Evolutionary conservation across 2,113 vertebrate species (phyloP), one percentile per base, ranked within the genome.

Genomic region (Podarcis muralis): DNA sequence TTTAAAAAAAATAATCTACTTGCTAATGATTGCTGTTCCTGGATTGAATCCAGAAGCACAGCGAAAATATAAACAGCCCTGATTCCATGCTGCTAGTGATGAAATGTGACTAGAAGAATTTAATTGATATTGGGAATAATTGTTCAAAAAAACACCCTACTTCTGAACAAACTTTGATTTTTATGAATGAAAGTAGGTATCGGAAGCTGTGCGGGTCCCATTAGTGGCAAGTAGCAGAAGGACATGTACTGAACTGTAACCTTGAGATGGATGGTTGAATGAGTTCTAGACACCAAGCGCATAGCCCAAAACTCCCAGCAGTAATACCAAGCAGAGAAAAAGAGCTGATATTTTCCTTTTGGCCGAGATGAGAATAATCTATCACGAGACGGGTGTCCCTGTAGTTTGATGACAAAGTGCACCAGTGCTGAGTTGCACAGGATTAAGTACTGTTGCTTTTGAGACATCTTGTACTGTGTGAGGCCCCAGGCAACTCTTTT

Each of bases 21-120:
- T 80, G 77, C 85, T 87, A 80, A 80, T 87, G 65, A 87, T 80
- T 77, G 71, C 22, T 87, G 37, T 80, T 80, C 65, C 77, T 87
- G 85, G 77, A 80, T 25, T 57, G 22, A 57, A 30, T 80, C 77
- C 85, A 80, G n/a, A 71, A 53, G 43, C 30, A 69, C 40, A 32
- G 16, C 68, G 27, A 57, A 81, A 81, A 81, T 57, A 80, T 71
- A 69, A 80, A 87, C 75, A 71, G 23, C 65, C 22, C 16, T 22
- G 30, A 68, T 78, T 86, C 37, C 62, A 78, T 86, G 75, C 75
- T 71, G 30, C 22, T 87, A 71, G 77, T 53, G 77, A 57, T 81
- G 77, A 87, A 87, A 81, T 87, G 40, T 81, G 77, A 37, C 43
- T 22, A 71, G 23, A 87, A 79, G 75, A 27, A 68, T 80, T 80